phyloP scores from a whole-genome alignment of 2,113 vertebrate genomes.

The Stomatorhinus ivindoensis region DNA sequence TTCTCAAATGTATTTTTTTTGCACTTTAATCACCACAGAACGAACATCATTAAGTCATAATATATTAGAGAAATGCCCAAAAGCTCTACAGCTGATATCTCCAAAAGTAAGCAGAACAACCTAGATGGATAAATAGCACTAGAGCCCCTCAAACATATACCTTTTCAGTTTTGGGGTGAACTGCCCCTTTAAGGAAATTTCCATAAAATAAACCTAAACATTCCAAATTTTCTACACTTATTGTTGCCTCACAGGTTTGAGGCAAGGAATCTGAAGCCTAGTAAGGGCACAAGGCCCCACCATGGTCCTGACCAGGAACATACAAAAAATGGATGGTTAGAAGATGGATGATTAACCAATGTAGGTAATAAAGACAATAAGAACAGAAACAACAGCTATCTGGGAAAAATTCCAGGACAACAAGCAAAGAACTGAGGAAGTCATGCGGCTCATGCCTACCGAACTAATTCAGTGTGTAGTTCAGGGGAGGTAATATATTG shows the following conservation, averaged over 20 bases:
- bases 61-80: background rate
- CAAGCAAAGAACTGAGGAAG: background rate
- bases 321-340: background rate
- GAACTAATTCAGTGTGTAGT: conserved; percentile 84
- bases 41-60: background rate
- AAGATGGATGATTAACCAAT: background rate
- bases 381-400: background rate
- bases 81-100: background rate
- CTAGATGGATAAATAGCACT: background rate
- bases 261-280: background rate
- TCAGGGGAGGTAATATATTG: conserved; percentile 76
- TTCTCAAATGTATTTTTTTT: background rate
- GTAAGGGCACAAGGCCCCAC: background rate
- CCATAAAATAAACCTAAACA: conserved; percentile 5
- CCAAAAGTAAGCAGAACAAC: background rate
- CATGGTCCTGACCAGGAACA: background rate
- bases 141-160: background rate
- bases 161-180: background rate
- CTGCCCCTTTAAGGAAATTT: background rate
- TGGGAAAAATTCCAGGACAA: background rate
- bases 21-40: background rate
- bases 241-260: background rate
- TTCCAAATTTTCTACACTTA: background rate
- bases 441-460: conserved; percentile 52
- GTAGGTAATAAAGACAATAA: background rate